Percentiles rank a stretch among this genome's conserved stretches.
Evolutionary conservation across 2,113 vertebrate species (phyloP).

Genomic region (Cyprinodon variegatus): DNA sequence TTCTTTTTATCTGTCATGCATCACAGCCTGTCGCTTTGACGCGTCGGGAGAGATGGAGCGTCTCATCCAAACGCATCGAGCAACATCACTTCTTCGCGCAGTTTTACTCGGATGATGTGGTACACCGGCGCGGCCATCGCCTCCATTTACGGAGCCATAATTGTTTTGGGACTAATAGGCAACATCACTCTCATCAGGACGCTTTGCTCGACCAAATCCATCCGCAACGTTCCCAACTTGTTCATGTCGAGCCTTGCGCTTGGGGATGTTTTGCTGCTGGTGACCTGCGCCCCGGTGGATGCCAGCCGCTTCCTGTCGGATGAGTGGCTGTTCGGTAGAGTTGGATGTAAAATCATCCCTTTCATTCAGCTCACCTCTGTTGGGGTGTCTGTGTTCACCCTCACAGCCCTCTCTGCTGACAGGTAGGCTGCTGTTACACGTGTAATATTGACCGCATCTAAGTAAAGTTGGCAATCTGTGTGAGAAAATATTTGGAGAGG

Average conservation of each 20-base stretch:
- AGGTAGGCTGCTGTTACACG: conserved; percentile 78
- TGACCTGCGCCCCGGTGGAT: conserved; percentile 97
- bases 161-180: conserved; percentile 88
- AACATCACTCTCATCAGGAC: conserved; percentile 96
- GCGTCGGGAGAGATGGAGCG: conserved; percentile 55
- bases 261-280: conserved; percentile 90
- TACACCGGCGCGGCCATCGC: conserved; percentile 85
- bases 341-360: conserved; percentile 95
- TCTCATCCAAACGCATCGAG: conserved; percentile 56
- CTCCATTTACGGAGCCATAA: conserved; percentile 87
- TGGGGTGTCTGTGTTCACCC: conserved; percentile 96
- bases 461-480: too few species aligned
- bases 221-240: conserved; percentile 90
- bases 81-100: conserved; percentile 31
- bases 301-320: conserved; percentile 93
- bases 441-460: too few species aligned
- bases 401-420: conserved; percentile 95
- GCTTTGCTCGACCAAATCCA: conserved; percentile 90
- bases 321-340: conserved; percentile 93
- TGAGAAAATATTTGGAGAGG: too few species aligned
- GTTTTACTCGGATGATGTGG: conserved; percentile 72
- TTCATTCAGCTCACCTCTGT: conserved; percentile 97
- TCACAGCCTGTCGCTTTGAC: conserved; percentile 61
- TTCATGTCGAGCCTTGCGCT: conserved; percentile 96
- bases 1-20: background rate